Evolutionary conservation across 23 tunicate genomes (phyloP), one percentile per base, ranked within the genome.

Genomic region (Aplidium turbinatum): DNA sequence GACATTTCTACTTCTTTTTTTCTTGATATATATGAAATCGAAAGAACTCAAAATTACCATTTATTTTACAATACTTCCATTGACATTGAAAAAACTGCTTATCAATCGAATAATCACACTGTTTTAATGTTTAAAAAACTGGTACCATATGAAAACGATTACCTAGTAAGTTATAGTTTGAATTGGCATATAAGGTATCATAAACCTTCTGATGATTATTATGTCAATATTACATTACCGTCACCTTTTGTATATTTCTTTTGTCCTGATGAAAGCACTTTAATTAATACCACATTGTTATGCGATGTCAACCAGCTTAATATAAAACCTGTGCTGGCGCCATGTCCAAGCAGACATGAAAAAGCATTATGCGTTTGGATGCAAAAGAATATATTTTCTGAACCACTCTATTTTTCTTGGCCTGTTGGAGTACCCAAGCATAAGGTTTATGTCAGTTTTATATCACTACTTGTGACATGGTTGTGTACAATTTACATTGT

Each of bases 11-110:
- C 21, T 6, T 87, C 94, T n/a, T 80, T 87, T 80, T 87, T 35
- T 58, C 22, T 87, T 20, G 94, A 87, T 53, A 63, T 70, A 13
- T 87, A 87, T 55, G 94, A 87, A 73, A 45, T 87, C 0, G 68
- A 52, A 25, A 47, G 94, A n/a, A 23, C 19, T 3, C 3, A 7
- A 4, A 3, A 7, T 3, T 13, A 35, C 23, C 51, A 22, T 24
- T 31, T 80, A 4, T 69, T 56, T 52, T 80, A 80, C 70, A 68
- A 57, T 18, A 28, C 51, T 16, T 68, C 47, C 28, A 80, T 80
- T 69, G 85, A 80, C 33, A 80, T 80, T 56, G 85, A 80, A 70
- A 70, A 68, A 70, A 30, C 85, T 53, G 64, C 85, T 38, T 54
- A 69, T 33, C 70, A 80, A 23, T 42, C 85, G 7, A 28, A 35